Base-by-base conservation (phyloP, 1,140 invertebrate genomes). In the Bactericera cockerelli region DNA sequence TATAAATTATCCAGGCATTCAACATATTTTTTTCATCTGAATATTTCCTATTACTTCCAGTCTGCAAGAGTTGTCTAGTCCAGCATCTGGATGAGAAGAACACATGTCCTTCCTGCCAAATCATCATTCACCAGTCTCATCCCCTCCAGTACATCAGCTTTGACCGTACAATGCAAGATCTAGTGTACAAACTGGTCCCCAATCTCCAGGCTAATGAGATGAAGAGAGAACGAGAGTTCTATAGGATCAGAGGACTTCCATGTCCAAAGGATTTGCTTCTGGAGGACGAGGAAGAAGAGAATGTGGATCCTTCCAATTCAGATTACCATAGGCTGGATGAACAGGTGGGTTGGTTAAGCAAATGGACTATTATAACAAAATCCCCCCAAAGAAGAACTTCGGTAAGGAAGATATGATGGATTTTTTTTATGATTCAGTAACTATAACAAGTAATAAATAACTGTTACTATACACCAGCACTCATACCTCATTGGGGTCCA, bases 131-230 rank as follows among this genome's bases (percentile, higher is more conserved):
- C 73, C 93, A 98, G 70, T 96, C 92, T 8, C 93, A 98, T 76
- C 93, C 93, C 14, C 75, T 97, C 38, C 89, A 96, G 68, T 95
- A 97, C 67, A 94, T 98, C 65, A 93, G 91, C 70, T 94, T 95
- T 75, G 95, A 98, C 75, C 79, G 94, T 65, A 98, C 93, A 60
- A 91, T 98, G 87, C 95, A 98, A 74, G 93, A 98, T 77, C 94
- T 98, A 74, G 93, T 98, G 55, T 97, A 94, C 75, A 98, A 98
- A 80, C 74, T 95, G 64, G 91, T 95, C 63, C 91, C 91, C 61
- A 83, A 92, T 68, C 76, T 95, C 63, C 89, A 94, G 75, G 85
- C 89, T 73, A 86, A 88, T 81, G 89, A 93, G 77, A 81, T 87
- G 60, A 85, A 85, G 68, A 74, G 88, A 38, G 90, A 93, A 71